These are phyloP conservation scores for Ephialtes manifestator DNA, from an alignment of 2,888 invertebrate genomes.

Conservation along the genomic window DNA sequence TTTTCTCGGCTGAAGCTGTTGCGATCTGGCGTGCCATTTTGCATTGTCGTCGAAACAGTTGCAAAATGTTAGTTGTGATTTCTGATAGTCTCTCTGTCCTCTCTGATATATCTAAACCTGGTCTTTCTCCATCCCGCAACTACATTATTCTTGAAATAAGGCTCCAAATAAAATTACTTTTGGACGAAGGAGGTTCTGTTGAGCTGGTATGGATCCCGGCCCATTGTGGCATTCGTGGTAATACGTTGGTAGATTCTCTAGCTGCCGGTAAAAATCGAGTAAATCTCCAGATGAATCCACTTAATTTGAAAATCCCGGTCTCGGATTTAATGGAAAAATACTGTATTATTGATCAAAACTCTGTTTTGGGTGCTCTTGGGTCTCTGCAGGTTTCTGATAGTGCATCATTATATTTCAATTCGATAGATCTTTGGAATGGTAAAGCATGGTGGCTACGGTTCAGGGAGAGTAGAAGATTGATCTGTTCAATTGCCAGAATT, in stretches of 20 bases:
- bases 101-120: not conserved
- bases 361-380: not conserved
- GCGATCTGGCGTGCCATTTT: slow-evolving; percentile 1
- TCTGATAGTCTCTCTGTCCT: slow-evolving; percentile 2
- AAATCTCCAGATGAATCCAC: not conserved
- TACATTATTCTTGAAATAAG: slow-evolving; percentile 10
- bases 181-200: not conserved
- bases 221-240: not conserved
- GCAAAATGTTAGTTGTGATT: not conserved
- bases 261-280: not conserved
- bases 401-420: not conserved
- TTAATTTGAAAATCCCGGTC: not conserved
- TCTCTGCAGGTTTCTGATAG: not conserved
- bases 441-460: not conserved
- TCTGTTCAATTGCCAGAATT: not conserved
- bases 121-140: not conserved
- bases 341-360: not conserved
- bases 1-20: slow-evolving; percentile 2
- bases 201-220: slow-evolving; percentile 5
- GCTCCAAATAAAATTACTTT: not conserved
- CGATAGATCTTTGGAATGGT: not conserved
- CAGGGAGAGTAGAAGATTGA: not conserved
- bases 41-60: not conserved
- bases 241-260: not conserved
- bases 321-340: not conserved